Conservation (phyloP, 2,113 vertebrate genomes). For the Nyctibius bracteatus region DNA sequence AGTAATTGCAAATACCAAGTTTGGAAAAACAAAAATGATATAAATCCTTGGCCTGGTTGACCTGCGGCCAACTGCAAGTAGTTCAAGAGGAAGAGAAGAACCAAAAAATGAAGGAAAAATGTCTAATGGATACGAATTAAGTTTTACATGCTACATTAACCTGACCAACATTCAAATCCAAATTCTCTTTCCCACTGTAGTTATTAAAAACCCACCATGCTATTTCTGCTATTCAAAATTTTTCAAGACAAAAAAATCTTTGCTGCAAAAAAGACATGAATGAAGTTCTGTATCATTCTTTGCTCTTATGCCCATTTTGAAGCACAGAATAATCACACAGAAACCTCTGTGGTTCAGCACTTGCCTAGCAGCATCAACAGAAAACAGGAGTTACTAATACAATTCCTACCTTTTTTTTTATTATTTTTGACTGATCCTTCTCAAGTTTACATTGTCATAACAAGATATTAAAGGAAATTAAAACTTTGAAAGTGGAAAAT, state of each 20-base stretch:
- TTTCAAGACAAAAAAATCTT: background rate
- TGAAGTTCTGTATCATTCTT: background rate
- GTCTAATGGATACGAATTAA: background rate
- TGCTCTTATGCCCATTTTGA: background rate
- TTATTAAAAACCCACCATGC: fast-evolving
- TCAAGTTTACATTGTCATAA: slow-evolving; percentile 5
- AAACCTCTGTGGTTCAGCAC: background rate
- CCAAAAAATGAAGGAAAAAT: background rate
- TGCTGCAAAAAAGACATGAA: background rate
- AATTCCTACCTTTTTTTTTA: background rate
- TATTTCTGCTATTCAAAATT: background rate
- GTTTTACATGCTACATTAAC: background rate
- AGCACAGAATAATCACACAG: background rate
- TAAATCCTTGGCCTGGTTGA: background rate
- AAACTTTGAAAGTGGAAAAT: background rate
- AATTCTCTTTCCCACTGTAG: background rate
- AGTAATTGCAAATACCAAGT: background rate
- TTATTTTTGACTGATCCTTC: background rate
- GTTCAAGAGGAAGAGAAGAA: background rate
- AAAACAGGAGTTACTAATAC: background rate
- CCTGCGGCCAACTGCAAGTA: background rate
- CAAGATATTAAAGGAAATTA: slow-evolving; percentile 8
- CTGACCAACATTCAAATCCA: background rate
- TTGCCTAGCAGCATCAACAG: background rate
- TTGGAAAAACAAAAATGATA: background rate